phyloP scores from a whole-genome alignment of 2,797 vertebrate genomes.

The Coendou prehensilis region DNA sequence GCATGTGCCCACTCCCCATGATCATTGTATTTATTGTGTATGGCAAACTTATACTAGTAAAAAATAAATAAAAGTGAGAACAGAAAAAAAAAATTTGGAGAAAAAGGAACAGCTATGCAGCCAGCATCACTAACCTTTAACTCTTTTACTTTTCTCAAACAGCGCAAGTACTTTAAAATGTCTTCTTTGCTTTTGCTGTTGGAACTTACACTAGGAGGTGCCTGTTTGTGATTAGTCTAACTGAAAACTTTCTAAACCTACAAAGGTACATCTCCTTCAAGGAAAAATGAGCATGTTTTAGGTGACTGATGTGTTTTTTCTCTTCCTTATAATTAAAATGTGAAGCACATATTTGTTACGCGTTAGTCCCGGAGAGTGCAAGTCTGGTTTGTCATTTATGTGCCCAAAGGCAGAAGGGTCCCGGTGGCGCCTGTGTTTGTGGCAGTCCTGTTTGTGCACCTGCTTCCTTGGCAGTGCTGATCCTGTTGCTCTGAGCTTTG shows the following conservation, averaged over 20 bases:
- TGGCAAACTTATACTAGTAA: neutral
- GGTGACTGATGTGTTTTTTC: neutral
- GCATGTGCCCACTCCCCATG: neutral
- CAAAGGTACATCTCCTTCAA: neutral
- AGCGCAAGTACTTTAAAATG: neutral
- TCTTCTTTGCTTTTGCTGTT: neutral
- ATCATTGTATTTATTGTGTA: neutral
- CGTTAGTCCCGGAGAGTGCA: neutral
- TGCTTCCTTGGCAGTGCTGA: accelerated
- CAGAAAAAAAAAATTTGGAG: neutral
- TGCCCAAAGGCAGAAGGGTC: neutral
- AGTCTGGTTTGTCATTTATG: neutral
- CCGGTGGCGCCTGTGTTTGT: accelerated
- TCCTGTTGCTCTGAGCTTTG: neutral
- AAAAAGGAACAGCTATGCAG: neutral
- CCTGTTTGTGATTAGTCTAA: neutral
- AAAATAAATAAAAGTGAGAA: neutral
- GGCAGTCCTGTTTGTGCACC: neutral
- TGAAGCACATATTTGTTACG: neutral
- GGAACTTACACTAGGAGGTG: neutral
- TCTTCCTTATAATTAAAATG: neutral
- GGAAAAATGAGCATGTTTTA: neutral
- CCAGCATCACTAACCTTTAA: neutral
- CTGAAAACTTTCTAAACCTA: neutral
- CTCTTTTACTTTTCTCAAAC: neutral